phyloP scores from a whole-genome alignment of 2,797 vertebrate species.

The Phataginus tricuspis region DNA sequence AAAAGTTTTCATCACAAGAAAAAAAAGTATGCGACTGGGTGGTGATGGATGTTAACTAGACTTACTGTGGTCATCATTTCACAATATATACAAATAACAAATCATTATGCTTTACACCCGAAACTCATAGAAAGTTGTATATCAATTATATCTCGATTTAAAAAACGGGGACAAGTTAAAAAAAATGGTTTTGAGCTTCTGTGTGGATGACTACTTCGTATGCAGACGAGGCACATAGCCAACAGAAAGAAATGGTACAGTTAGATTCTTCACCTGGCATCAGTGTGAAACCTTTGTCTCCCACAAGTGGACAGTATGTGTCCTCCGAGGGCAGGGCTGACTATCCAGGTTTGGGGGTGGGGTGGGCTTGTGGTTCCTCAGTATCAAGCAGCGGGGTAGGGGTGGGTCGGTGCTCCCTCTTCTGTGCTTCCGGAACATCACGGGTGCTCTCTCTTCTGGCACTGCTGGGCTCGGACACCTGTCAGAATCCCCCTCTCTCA shows the following conservation, averaged over 20 bases:
- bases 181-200: neutral
- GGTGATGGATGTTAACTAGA: neutral
- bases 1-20: neutral
- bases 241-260: neutral
- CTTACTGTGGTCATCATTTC: neutral
- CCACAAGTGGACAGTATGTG: neutral
- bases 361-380: neutral
- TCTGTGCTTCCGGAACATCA: accelerated
- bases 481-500: neutral
- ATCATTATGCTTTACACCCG: neutral
- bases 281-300: neutral
- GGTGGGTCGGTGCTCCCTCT: accelerated
- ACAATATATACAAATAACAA: accelerated
- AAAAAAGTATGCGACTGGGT: neutral
- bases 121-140: neutral
- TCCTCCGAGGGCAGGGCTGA: neutral
- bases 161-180: neutral
- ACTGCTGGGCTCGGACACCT: neutral
- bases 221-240: neutral
- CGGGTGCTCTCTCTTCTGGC: neutral
- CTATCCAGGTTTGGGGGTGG: neutral
- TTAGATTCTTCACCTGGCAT: neutral
- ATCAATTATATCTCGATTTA: neutral
- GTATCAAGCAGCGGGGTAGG: neutral
- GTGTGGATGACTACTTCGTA: neutral